Evolutionary conservation across 53 echinoderm and acorn worm species (phyloP), one percentile per base, ranked within the genome.

Genomic region (Crossaster papposus): DNA sequence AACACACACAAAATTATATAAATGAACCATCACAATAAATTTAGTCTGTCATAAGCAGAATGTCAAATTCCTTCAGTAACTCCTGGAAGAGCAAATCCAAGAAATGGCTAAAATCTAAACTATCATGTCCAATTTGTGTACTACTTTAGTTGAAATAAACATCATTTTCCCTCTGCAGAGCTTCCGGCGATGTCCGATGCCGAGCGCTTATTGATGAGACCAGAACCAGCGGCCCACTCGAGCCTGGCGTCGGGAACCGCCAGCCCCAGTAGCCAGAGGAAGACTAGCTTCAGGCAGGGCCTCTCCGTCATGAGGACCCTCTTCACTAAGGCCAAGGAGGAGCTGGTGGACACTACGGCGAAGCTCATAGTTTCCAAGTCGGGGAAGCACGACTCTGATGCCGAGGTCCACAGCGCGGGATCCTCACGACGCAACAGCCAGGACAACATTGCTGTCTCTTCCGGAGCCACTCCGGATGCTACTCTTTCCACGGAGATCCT

Each of bases 281-380:
- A 79, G 22, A n/a, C 50, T 8, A 79, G 53, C 14, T 54, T 92
- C 55, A 92, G 70, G 84, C 83, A 89, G 36, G 89, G 92, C 51
- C 72, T 92, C 54, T 83, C 83, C 6, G 87, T 93, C 29, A 51
- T 96, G 58, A 90, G 80, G 63, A 91, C 83, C 30, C 92, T 96
- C 71, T 93, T 96, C 77, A 91, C 86, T 54, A 96, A 95, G 65
- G 95, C 95, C 65, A 94, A 92, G 11, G 96, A 96, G 82, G 96
- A 95, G 52, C 36, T 96, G 0, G 90, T 82, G 0, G 95, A 93
- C 70, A 88, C 86, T 18, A 94, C 95, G 53, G 58, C 79, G 14
- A 94, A 90, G 78, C 89, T 93, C 14, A 93, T 90, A 78, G 90
- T 89, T 14, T 58, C 86, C 0, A 74, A n/a, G 36, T 76, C 76